Percentiles rank a stretch among this genome's conserved stretches.
Evolutionary conservation across 2,888 invertebrate genomes (phyloP).

Genomic region (Dastarcus helophoroides): DNA sequence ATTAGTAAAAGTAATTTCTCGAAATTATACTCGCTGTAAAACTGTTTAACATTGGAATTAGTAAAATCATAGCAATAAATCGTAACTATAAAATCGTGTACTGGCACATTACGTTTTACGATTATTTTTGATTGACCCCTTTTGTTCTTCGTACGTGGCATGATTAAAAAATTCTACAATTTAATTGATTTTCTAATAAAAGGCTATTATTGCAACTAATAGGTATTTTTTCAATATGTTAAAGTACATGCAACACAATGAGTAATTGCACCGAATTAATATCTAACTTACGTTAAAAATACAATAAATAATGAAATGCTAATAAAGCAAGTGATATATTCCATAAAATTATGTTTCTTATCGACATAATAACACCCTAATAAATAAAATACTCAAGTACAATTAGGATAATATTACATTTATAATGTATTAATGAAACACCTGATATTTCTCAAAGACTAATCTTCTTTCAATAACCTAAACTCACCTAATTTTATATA

Average conservation of each 20-base stretch:
- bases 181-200: constrained; percentile 1
- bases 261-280: constrained; percentile 1
- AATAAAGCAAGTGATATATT: constrained; percentile 15
- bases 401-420: constrained; percentile 24
- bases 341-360: constrained; percentile 17
- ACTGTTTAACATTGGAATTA: too few relatives aligned
- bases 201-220: background rate
- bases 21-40: too few relatives aligned
- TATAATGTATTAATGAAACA: constrained; percentile 25
- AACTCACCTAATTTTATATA: constrained; percentile 17
- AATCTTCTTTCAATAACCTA: constrained; percentile 26
- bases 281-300: constrained; percentile 5
- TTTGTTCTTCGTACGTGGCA: too few relatives aligned
- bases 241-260: constrained; percentile 1
- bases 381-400: constrained; percentile 22
- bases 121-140: too few relatives aligned
- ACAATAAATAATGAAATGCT: constrained; percentile 11
- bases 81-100: too few relatives aligned
- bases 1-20: too few relatives aligned
- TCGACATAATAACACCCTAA: constrained; percentile 17
- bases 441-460: constrained; percentile 28
- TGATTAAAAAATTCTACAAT: background rate
- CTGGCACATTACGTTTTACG: too few relatives aligned
- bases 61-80: too few relatives aligned
- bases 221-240: background rate